A percentile compares a stretch with the other conserved stretches of the same genome.
Evolutionary conservation across 2,797 vertebrate genomes (phyloP).

Genomic region (Sebastes cheni): DNA sequence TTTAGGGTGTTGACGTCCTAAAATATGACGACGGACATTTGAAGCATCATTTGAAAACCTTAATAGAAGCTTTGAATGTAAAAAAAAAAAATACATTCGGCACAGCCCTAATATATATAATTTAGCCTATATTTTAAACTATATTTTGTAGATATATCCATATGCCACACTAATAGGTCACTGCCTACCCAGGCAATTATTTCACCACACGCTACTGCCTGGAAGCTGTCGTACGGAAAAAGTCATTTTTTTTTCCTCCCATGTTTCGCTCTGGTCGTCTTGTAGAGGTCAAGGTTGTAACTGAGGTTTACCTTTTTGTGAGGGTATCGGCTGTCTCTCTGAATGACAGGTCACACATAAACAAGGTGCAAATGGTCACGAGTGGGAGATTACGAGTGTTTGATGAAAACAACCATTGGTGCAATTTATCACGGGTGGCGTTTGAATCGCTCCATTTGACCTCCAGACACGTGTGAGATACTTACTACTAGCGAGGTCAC

Average conservation of each 20-base stretch:
- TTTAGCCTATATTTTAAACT: no score
- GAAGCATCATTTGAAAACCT: no score
- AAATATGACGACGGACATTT: no score
- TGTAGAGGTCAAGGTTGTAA: constrained; percentile 23
- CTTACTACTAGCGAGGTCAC: not conserved
- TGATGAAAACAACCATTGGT: constrained; percentile 38
- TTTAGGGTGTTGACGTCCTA: no score
- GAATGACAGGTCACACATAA: constrained; percentile 29
- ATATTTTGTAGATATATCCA: no score
- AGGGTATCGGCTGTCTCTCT: not conserved
- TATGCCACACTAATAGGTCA: no score
- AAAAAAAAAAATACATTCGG: no score
- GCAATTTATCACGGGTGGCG: constrained; percentile 15
- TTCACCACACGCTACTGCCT: no score
- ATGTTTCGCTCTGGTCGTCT: not conserved
- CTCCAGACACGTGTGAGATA: constrained; percentile 6
- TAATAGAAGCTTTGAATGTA: no score
- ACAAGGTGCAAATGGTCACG: not conserved
- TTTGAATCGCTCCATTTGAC: not conserved
- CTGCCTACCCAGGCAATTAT: no score
- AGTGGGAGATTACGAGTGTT: constrained; percentile 45
- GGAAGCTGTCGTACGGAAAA: not conserved
- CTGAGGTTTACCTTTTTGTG: not conserved
- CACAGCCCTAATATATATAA: no score
- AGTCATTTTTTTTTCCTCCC: not conserved